Evolutionary conservation across 2,113 vertebrate genomes (phyloP).

Genomic region (Nerophis ophidion): DNA sequence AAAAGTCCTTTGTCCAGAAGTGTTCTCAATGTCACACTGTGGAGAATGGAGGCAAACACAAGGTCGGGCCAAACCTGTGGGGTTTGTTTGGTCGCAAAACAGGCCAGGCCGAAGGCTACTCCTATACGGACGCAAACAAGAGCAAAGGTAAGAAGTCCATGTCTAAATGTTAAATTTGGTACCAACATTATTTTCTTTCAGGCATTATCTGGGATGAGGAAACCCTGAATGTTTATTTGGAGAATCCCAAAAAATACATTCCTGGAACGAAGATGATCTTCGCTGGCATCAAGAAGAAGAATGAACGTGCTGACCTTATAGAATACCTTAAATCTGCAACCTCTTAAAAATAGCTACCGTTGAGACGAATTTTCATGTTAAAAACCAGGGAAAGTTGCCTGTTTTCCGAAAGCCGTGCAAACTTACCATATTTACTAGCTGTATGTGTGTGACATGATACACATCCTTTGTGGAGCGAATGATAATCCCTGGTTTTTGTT

Average conservation of each 20-base stretch:
- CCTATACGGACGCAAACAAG: slow-evolving; percentile 79
- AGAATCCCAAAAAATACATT: slow-evolving; percentile 88
- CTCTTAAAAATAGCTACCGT: slow-evolving; percentile 51
- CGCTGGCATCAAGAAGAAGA: slow-evolving; percentile 84
- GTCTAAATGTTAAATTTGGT: not conserved
- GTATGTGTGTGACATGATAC: slow-evolving; percentile 22
- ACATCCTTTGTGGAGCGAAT: slow-evolving; percentile 27
- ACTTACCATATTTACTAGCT: slow-evolving; percentile 16
- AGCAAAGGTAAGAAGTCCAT: slow-evolving; percentile 70
- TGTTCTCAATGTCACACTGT: slow-evolving; percentile 78
- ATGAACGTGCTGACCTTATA: slow-evolving; percentile 75
- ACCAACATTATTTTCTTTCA: slow-evolving; percentile 32
- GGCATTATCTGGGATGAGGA: slow-evolving; percentile 74
- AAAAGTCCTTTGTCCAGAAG: slow-evolving; percentile 78
- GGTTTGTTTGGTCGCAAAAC: slow-evolving; percentile 74
- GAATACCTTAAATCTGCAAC: slow-evolving; percentile 79
- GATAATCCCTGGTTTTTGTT: slow-evolving; percentile 51
- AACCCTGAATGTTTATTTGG: slow-evolving; percentile 79
- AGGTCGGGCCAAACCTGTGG: slow-evolving; percentile 77
- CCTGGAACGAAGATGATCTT: slow-evolving; percentile 85
- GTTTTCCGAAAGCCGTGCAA: too few relatives aligned
- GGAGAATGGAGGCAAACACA: slow-evolving; percentile 77
- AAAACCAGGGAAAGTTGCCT: not conserved
- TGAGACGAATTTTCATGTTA: too few relatives aligned
- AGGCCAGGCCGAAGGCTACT: slow-evolving; percentile 72